Evolutionary conservation across 2,113 vertebrate genomes (phyloP).

Genomic region (Chaetops frenatus): DNA sequence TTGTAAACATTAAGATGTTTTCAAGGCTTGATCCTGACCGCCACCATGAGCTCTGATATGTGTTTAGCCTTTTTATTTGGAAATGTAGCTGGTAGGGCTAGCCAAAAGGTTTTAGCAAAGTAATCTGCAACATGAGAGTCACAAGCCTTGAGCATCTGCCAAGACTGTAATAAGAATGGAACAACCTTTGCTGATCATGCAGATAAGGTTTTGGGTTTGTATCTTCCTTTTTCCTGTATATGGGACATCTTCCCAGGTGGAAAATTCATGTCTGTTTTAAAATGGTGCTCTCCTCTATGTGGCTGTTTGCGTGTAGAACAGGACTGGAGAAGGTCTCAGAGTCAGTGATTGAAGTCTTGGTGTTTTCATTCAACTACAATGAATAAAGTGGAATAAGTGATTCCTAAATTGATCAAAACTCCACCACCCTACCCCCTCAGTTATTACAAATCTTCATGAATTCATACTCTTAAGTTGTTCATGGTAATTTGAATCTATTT

Average conservation of each 20-base stretch:
- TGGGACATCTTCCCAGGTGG: neutral
- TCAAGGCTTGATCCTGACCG: neutral
- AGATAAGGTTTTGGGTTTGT: neutral
- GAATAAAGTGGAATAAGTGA: neutral
- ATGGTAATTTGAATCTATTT: neutral
- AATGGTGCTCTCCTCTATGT: neutral
- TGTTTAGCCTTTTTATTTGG: neutral
- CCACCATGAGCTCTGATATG: neutral
- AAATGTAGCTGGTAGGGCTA: neutral
- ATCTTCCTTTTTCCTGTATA: neutral
- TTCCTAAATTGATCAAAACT: neutral
- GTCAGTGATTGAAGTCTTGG: neutral
- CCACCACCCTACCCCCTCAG: accelerated
- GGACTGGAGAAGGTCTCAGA: neutral
- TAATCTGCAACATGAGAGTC: neutral
- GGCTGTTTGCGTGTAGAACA: neutral
- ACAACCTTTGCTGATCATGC: neutral
- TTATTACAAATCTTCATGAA: neutral
- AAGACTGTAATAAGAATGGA: neutral
- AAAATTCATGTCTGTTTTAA: neutral
- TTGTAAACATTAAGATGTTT: neutral
- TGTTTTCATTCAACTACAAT: neutral
- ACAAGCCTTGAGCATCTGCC: neutral
- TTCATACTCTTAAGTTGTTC: neutral
- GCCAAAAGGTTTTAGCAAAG: neutral